Evolutionary conservation across 2,113 vertebrate species (phyloP), one percentile per base, ranked within the genome.

Genomic region (Vidua macroura): DNA sequence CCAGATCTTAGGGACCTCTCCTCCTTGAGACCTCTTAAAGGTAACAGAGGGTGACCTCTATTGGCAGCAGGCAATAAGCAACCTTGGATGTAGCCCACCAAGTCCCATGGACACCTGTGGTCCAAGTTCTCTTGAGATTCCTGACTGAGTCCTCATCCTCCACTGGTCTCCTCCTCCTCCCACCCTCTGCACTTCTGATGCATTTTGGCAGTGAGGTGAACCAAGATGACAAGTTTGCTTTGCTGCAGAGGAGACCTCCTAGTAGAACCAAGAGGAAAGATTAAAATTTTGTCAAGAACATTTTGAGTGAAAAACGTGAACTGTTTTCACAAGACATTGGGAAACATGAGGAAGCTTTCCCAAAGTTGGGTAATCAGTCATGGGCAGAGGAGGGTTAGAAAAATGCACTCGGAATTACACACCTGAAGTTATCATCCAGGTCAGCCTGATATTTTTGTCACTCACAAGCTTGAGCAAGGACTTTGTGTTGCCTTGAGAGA

Each of bases 281-380:
- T 27, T 43, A 14, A 30, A 39, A 56, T 74, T 62, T 63, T 75
- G 4, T 48, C 52, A 69, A 37, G 46, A 82, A 41, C 6, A 8
- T 37, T 64, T 30, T 27, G 8, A 13, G 22, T 35, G 31, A 41
- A 79, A 91, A 83, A 15, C 10, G 19, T 23, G 18, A 48, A 30
- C 21, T 37, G 16, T 35, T 94, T 68, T 78, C 39, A 48, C 59
- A 81, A 88, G 31, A 11, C 17, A 30, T 52, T 46, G 53, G 73
- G 43, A 62, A 67, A 46, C 0, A 13, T 10, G 22, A 41, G 44
- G 48, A 88, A 67, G 35, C 11, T 59, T 91, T 55, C 14, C 35
- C 16, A 1, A 6, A 7, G 20, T 0, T 74, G 41, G 10, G 20
- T 28, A 37, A 35, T 25, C 13, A 67, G 48, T 51, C 4, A 2